phyloP scores from a whole-genome alignment of 2,797 vertebrate species.

The Naso thynnoides region DNA sequence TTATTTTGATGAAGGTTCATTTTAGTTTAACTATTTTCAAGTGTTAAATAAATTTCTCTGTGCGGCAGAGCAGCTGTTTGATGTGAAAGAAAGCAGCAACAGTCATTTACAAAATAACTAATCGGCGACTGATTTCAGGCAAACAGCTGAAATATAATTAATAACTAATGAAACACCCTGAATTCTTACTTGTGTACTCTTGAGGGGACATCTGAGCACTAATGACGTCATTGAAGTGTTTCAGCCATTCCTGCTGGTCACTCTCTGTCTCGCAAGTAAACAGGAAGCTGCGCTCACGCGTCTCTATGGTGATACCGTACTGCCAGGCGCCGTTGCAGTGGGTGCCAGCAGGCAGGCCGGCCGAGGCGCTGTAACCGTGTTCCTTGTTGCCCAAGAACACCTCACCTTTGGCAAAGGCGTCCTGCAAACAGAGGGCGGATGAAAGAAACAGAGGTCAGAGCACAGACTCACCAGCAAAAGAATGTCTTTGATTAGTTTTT shows the following conservation, averaged over 20 bases:
- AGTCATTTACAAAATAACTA: neutral
- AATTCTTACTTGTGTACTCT: conserved; percentile 89
- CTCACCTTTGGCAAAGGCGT: conserved; percentile 93
- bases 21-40: no score
- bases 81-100: neutral
- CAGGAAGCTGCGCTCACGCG: conserved; percentile 90
- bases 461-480: neutral
- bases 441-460: neutral
- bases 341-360: conserved; percentile 83
- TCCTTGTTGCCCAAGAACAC: conserved; percentile 90
- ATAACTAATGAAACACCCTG: neutral
- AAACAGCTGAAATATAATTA: neutral
- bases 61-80: neutral
- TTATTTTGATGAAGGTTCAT: no score
- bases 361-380: conserved; percentile 83
- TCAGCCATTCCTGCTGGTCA: conserved; percentile 90
- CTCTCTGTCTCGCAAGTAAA: conserved; percentile 91
- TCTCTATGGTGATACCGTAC: conserved; percentile 89
- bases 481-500: no score
- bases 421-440: conserved; percentile 72
- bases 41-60: no score
- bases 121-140: neutral
- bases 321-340: conserved; percentile 88
- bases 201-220: conserved; percentile 89
- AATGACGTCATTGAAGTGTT: conserved; percentile 84